Evolutionary conservation across 2,113 vertebrate genomes (phyloP), one percentile per base, ranked within the genome.

Genomic region (Falcunculus frontatus): DNA sequence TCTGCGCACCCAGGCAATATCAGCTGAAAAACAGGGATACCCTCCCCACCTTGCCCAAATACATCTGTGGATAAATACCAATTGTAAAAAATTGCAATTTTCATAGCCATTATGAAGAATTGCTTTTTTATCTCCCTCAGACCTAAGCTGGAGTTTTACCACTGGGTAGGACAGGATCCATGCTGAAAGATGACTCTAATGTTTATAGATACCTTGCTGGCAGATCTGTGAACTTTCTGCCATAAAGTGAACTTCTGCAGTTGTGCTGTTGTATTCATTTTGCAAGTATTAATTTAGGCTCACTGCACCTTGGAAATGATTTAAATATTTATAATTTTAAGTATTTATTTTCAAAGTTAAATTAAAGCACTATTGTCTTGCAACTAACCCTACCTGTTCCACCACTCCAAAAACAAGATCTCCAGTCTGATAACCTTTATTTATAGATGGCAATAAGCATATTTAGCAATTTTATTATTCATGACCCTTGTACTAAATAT

Each of bases 391-490:
- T 92, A 90, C 97, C 98, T 98, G 97, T 98, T 97, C 97, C 93
- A 95, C 96, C 89, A 77, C 94, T 97, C 94, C 83, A 92, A 96
- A 96, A 97, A 77, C 94, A 96, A 97, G 98, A 95, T 95, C 96
- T 93, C 8, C 26, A 87, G 89, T 95, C 86, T 88, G 97, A 98
- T 97, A 98, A 97, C 97, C 96, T 98, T 98, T 98, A 98, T 98
- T 98, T 98, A 98, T 98, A 98, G 97, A 97, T 95, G 90, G 96
- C 97, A 98, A 97, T 97, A 97, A 98, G 97, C 98, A 96, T 97
- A 98, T 98, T 98, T 98, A 98, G 97, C 96, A 96, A 95, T 97
- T 98, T 98, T 98, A 98, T 98, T 98, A 98, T 98, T 98, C 98
- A 98, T 98, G 97, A 98, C 97, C 98, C 97, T 97, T 97, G 89